These are phyloP conservation scores for Rhyacophila evoluta DNA, from an alignment of 2,888 invertebrate genomes.

Conservation along the genomic window DNA sequence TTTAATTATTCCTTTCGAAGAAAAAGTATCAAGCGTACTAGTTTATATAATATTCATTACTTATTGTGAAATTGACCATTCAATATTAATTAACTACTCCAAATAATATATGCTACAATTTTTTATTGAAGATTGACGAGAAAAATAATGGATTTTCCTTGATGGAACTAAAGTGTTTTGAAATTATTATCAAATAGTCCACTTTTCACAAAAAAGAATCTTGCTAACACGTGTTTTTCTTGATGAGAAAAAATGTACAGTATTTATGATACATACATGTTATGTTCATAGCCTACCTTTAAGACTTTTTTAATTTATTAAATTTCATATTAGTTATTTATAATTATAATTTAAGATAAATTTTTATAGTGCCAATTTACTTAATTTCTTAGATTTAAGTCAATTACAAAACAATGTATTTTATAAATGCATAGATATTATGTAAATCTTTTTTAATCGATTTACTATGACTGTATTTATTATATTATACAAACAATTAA, in stretches of 20 bases:
- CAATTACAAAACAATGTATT: constrained; percentile 36
- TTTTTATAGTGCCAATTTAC: constrained; percentile 52
- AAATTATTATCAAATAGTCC: not conserved
- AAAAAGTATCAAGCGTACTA: no score
- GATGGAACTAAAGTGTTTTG: not conserved
- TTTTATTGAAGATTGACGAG: not conserved
- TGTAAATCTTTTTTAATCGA: not conserved
- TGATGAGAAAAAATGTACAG: constrained; percentile 34
- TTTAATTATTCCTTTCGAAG: not conserved
- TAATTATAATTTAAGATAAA: constrained; percentile 16
- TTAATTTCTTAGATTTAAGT: constrained; percentile 37
- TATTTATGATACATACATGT: constrained; percentile 32
- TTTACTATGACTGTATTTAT: constrained; percentile 19
- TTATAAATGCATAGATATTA: constrained; percentile 38
- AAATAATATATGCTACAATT: not conserved
- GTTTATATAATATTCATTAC: not conserved
- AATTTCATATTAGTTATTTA: constrained; percentile 25
- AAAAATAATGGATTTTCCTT: not conserved
- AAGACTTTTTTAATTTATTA: constrained; percentile 31
- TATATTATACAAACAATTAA: constrained; percentile 11
- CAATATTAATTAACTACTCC: not conserved
- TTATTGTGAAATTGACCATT: constrained; percentile 1
- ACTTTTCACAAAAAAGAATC: no score
- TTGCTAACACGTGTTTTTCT: not conserved
- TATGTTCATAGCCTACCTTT: constrained; percentile 34